phyloP scores from a whole-genome alignment of 2,113 vertebrate genomes.

The Amblyopsis rosae region DNA sequence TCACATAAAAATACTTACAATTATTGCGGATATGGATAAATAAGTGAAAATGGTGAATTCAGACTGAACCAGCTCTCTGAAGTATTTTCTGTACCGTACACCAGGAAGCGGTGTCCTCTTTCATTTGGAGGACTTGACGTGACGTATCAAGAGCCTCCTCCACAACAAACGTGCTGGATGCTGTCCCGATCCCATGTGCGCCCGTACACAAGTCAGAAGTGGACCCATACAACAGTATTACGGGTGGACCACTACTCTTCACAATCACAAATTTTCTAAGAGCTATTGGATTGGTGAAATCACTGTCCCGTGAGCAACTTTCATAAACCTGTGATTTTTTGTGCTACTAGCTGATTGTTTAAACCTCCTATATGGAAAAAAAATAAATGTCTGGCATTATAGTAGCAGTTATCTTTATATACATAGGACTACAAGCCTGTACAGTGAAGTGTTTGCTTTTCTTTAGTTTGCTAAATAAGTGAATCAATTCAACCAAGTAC shows the following conservation, averaged over 20 bases:
- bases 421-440: too few species aligned
- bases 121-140: conserved; percentile 42
- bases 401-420: too few species aligned
- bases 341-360: too few species aligned
- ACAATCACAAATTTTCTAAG: too few species aligned
- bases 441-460: neutral
- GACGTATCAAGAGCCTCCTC: conserved; percentile 24
- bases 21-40: neutral
- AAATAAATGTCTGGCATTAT: too few species aligned
- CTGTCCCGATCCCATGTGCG: conserved; percentile 6
- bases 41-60: neutral
- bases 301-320: too few species aligned
- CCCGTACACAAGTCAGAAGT: neutral
- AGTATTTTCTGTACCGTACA: conserved; percentile 35
- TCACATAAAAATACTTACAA: conserved; percentile 3
- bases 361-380: too few species aligned
- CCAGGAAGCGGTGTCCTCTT: conserved; percentile 72
- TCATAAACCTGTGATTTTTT: too few species aligned
- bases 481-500: neutral
- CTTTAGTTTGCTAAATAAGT: neutral
- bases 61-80: neutral
- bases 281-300: too few species aligned
- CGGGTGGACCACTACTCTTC: too few species aligned
- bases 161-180: conserved; percentile 1
- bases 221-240: neutral